Conservation (phyloP, 2,888 invertebrate species). For the Yponomeuta sedellus region DNA sequence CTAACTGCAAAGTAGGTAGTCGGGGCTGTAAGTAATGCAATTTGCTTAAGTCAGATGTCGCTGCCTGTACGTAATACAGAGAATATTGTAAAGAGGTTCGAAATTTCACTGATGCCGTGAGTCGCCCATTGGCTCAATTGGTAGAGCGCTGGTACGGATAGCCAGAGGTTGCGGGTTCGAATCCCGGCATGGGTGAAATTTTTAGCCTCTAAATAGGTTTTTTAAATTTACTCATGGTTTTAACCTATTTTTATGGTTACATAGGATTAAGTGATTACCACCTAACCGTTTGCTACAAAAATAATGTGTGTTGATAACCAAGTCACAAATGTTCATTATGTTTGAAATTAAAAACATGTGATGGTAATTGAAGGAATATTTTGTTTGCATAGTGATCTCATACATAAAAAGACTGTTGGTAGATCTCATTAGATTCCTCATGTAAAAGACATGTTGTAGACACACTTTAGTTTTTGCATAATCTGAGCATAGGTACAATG, state of each 20-base stretch:
- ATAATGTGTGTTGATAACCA: conserved; percentile 41
- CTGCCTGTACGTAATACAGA: too few relatives aligned
- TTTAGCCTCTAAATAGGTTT: too few relatives aligned
- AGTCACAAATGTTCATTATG: conserved; percentile 46
- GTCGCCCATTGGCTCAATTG: too few relatives aligned
- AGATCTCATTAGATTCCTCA: conserved; percentile 35
- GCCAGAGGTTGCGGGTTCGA: too few relatives aligned
- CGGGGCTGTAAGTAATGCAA: too few relatives aligned
- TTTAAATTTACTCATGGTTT: conserved; percentile 31
- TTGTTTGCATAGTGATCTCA: neutral
- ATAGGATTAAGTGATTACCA: conserved; percentile 35
- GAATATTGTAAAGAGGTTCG: too few relatives aligned
- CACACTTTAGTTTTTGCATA: neutral
- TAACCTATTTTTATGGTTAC: conserved; percentile 50
- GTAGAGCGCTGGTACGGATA: too few relatives aligned
- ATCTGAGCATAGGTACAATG: too few relatives aligned
- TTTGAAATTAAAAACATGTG: conserved; percentile 1
- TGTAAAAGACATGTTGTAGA: neutral
- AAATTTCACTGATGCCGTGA: too few relatives aligned
- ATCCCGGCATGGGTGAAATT: too few relatives aligned
- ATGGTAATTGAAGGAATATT: neutral
- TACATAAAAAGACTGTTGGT: conserved; percentile 24
- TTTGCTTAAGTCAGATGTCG: too few relatives aligned
- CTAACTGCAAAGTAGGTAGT: too few relatives aligned
- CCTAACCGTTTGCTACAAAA: conserved; percentile 46